A percentile compares a stretch with the other conserved stretches of the same genome.
Evolutionary conservation across 2,113 vertebrate genomes (phyloP).

Genomic region (Dipodomys stephensi): DNA sequence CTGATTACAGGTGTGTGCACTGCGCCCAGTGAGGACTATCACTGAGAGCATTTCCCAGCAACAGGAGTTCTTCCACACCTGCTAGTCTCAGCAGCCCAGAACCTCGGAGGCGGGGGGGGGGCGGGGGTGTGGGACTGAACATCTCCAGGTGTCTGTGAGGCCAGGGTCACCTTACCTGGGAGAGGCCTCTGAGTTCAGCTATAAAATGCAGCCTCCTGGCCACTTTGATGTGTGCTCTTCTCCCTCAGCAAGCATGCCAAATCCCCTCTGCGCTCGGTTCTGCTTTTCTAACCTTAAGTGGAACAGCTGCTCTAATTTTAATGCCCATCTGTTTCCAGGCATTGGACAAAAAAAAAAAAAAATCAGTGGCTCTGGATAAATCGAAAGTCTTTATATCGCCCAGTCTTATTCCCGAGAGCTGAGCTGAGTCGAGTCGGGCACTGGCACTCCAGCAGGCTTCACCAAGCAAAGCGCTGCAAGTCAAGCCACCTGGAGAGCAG

Average conservation of each 20-base stretch:
- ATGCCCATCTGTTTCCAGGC: conserved; percentile 28
- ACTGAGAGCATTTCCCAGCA: neutral
- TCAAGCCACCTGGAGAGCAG: neutral
- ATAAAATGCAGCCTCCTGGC: neutral
- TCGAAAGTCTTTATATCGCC: neutral
- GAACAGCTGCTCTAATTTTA: conserved; percentile 59
- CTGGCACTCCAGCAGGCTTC: neutral
- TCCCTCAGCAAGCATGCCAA: neutral
- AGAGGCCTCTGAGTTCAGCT: neutral
- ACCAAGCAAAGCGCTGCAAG: neutral
- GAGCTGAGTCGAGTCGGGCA: neutral
- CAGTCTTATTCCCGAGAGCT: neutral
- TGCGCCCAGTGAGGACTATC: too few relatives aligned
- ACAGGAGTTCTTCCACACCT: rapidly evolving
- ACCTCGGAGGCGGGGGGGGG: neutral
- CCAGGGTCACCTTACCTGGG: neutral
- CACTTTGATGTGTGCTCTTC: neutral
- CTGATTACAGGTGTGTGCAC: too few relatives aligned
- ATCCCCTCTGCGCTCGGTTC: conserved; percentile 3
- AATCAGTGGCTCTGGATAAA: conserved; percentile 3
- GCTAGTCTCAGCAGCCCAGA: neutral
- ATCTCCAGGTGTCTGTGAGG: rapidly evolving
- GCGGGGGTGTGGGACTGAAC: neutral
- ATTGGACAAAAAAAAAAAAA: neutral
- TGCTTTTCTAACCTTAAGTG: conserved; percentile 31